A percentile compares a stretch with the other conserved stretches of the same genome.
phyloP scores from a whole-genome alignment of 2,888 invertebrate species.

The Sarcophaga caerulescens region DNA sequence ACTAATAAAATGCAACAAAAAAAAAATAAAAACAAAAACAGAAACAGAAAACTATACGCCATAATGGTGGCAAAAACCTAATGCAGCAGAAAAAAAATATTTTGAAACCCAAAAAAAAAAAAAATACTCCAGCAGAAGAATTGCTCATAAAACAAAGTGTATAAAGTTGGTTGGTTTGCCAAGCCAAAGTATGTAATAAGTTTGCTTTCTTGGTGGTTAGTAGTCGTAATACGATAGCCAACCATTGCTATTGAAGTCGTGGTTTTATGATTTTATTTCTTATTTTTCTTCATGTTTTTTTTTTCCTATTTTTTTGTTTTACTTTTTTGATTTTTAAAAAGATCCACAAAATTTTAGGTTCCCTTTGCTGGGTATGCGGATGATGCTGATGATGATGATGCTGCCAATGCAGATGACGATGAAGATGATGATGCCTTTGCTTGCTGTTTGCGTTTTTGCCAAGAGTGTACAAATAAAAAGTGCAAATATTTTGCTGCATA shows the following conservation, averaged over 20 bases:
- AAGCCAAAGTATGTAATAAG: constrained; percentile 52
- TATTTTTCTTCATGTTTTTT: constrained; percentile 27
- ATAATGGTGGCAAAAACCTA: constrained; percentile 51
- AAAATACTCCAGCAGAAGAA: background rate
- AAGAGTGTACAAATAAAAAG: constrained; percentile 31
- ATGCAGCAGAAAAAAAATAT: background rate
- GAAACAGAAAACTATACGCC: constrained; percentile 17
- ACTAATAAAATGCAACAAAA: constrained; percentile 22
- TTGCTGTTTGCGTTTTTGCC: too few species aligned
- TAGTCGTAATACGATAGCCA: constrained; percentile 59
- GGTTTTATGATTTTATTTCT: constrained; percentile 65
- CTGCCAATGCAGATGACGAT: background rate
- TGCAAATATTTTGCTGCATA: constrained; percentile 34
- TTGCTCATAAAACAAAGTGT: constrained; percentile 57
- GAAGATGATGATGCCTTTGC: background rate
- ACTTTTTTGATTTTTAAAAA: constrained; percentile 7
- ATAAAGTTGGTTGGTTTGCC: constrained; percentile 13
- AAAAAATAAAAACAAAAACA: constrained; percentile 12
- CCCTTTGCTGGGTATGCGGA: background rate
- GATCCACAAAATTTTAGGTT: constrained; percentile 6
- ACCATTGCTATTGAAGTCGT: constrained; percentile 63
- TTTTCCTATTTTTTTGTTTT: constrained; percentile 27
- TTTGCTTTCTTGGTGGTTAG: constrained; percentile 28
- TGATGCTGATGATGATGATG: background rate
- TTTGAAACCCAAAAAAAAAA: too few species aligned